Evolutionary conservation across 2,888 invertebrate species (phyloP).

Genomic region (Strigamia crassipes): DNA sequence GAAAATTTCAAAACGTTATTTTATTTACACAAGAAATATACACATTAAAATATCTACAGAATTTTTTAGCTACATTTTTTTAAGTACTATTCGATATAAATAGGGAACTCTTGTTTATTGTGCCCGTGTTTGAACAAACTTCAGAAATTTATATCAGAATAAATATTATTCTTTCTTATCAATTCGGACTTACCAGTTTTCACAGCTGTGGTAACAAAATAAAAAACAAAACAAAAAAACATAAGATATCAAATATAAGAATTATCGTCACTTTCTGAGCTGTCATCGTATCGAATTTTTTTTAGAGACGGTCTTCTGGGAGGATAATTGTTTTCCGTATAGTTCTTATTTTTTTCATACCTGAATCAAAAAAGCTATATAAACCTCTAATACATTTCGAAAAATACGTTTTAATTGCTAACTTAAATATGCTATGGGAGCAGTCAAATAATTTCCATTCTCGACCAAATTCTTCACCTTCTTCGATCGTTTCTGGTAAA

Average conservation of each 20-base stretch:
- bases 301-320: not conserved
- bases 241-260: slow-evolving; percentile 36
- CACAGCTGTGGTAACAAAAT: not conserved
- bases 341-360: not conserved
- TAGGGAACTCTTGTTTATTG: not conserved
- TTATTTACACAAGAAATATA: not conserved
- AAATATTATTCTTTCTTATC: not conserved
- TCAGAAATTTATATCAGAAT: not conserved
- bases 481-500: slow-evolving; percentile 54
- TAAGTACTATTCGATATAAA: not conserved
- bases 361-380: not conserved
- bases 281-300: slow-evolving; percentile 41
- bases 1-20: not conserved
- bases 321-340: not conserved
- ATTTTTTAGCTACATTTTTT: not conserved
- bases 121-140: not conserved
- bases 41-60: slow-evolving; percentile 5
- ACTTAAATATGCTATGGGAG: not conserved
- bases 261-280: slow-evolving; percentile 45
- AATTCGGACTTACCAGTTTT: not conserved
- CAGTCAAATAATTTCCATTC: slow-evolving; percentile 13
- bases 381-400: not conserved
- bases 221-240: not conserved
- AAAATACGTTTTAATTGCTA: not conserved
- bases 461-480: slow-evolving; percentile 51